These are phyloP conservation scores for Anthrax anthrax DNA, from an alignment of 2,888 invertebrate species.

Conservation along the genomic window DNA sequence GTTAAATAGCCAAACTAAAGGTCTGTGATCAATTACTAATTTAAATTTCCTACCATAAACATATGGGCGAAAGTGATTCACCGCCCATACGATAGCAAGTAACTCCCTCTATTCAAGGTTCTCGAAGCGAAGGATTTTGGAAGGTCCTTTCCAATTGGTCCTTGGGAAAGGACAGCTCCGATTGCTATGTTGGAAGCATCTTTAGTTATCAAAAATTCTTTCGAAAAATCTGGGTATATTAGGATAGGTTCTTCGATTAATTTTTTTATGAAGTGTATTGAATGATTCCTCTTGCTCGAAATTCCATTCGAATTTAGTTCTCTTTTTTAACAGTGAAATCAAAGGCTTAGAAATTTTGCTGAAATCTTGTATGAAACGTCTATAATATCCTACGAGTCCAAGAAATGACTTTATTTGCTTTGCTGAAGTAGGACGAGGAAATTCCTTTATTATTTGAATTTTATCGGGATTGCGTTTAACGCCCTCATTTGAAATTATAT, in stretches of 20 bases:
- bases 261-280: conserved; percentile 1
- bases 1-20: conserved; percentile 15
- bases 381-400: conserved; percentile 4
- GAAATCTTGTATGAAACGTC: conserved; percentile 2
- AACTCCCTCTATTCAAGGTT: conserved; percentile 1
- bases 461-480: conserved; percentile 3
- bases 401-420: conserved; percentile 6
- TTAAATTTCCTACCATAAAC: conserved; percentile 18
- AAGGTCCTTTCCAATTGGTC: not conserved
- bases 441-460: conserved; percentile 1
- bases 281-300: not conserved
- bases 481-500: conserved; percentile 1
- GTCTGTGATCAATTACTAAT: conserved; percentile 20
- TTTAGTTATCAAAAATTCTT: not conserved
- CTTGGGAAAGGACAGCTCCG: not conserved
- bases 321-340: not conserved
- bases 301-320: not conserved
- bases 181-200: not conserved
- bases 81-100: too few relatives aligned
- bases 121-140: not conserved
- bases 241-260: conserved; percentile 3
- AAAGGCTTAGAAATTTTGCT: not conserved
- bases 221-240: conserved; percentile 1
- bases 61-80: conserved; percentile 20
- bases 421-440: not conserved